Evolutionary conservation across 1,140 invertebrate species (phyloP), one percentile per base, ranked within the genome.

Genomic region (Drosophila bipectinata): DNA sequence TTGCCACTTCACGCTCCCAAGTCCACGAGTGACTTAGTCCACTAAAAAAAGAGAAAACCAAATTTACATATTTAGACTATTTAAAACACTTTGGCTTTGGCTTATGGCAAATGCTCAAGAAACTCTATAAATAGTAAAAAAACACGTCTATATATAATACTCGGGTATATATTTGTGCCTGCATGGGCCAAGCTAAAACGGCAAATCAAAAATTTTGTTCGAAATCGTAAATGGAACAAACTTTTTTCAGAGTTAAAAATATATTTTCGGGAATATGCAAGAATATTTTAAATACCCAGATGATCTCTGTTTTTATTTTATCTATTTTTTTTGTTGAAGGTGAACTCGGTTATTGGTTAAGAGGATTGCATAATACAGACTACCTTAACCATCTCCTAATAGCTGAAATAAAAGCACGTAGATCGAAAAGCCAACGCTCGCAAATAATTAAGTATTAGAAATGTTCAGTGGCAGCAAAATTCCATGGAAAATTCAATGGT

Each of bases 371-470:
- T 61, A 81, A 87, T 75, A 41, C 56, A 55, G 49, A 75, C 34
- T 7, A 9, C 9, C 39, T 21, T 14, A 15, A 54, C 44, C 28
- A 26, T 10, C 9, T 10, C 12, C 34, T 12, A 21, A 15, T 81
- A 47, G 56, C 48, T 69, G 59, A 32, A 57, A 80, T 80, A 66
- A 68, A 63, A 39, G 75, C 82, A 87, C 82, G 82, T 88, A 82
- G 63, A 69, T 66, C 59, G 78, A 66, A 73, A 32, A 48, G 74
- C 69, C 49, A 87, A 68, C 64, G 78, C 82, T 64, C 82, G 76
- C 82, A 88, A 87, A 87, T 87, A 87, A 87, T 87, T 87, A 87
- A 87, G 78, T 87, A 87, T 87, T 79, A 87, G 75, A 87, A 87
- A 87, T 87, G 82, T 77, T 82, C 66, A 79, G 72, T 34, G 32